These are phyloP conservation scores for Nomada ferruginata DNA, from an alignment of 2,888 invertebrate genomes.

Conservation along the genomic window DNA sequence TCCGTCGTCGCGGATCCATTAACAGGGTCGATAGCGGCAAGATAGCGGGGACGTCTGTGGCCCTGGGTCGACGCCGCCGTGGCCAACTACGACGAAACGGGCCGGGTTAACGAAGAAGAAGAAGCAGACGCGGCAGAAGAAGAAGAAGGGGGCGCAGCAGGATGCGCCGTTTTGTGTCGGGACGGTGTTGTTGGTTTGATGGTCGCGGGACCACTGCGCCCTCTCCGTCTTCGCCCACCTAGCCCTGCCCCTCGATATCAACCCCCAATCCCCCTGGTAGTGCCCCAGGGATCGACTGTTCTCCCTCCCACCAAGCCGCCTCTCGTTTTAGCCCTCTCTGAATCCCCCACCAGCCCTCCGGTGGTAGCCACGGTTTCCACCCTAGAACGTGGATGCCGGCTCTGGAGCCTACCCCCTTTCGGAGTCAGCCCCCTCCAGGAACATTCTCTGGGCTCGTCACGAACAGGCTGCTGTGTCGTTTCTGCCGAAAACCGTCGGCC, in stretches of 20 bases:
- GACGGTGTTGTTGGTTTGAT: conserved; percentile 83
- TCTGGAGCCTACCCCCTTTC: conserved; percentile 44
- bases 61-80: conserved; percentile 30
- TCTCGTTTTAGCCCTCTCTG: conserved; percentile 59
- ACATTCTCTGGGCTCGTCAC: conserved; percentile 49
- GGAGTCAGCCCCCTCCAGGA: conserved; percentile 36
- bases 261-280: conserved; percentile 73
- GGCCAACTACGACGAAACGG: conserved; percentile 52
- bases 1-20: conserved; percentile 14
- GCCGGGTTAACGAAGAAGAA: conserved; percentile 49
- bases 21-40: neutral
- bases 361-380: conserved; percentile 54
- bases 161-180: conserved; percentile 70
- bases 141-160: conserved; percentile 66
- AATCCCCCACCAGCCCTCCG: conserved; percentile 52
- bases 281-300: conserved; percentile 72
- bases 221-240: conserved; percentile 82
- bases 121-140: conserved; percentile 61
- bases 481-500: conserved; percentile 55
- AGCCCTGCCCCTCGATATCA: conserved; percentile 83
- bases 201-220: conserved; percentile 85
- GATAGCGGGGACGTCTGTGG: conserved; percentile 11
- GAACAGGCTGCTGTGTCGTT: conserved; percentile 53
- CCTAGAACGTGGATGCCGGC: conserved; percentile 57
- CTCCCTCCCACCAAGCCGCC: conserved; percentile 61